These are phyloP conservation scores for Malacoraja senta DNA, from an alignment of 2,797 vertebrate species.

Conservation along the genomic window DNA sequence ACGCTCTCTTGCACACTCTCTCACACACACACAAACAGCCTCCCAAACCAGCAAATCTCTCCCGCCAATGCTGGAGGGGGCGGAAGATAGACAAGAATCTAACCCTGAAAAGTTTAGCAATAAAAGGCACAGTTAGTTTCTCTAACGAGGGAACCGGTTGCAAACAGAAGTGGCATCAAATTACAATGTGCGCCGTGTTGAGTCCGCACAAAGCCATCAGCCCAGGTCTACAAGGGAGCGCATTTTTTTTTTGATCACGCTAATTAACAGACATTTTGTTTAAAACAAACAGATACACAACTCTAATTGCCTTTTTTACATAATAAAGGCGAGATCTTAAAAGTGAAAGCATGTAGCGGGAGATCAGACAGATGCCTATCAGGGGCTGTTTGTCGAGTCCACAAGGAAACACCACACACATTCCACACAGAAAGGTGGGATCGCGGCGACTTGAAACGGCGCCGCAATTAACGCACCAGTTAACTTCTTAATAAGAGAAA, in stretches of 20 bases:
- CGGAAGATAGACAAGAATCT: not conserved
- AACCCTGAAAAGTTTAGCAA: constrained; percentile 11
- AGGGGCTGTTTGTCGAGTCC: constrained; percentile 51
- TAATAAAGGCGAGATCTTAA: constrained; percentile 98
- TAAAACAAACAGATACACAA: constrained; percentile 98
- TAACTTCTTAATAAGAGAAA: constrained; percentile 20
- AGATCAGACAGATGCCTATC: constrained; percentile 78
- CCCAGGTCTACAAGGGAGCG: constrained; percentile 78
- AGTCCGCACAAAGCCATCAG: constrained; percentile 86
- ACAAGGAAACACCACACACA: constrained; percentile 24
- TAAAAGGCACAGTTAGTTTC: constrained; percentile 20
- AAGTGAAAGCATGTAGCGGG: constrained; percentile 79
- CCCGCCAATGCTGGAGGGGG: not conserved
- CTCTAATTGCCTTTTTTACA: constrained; percentile 99
- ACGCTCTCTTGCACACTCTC: too few species aligned
- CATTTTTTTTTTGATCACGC: constrained; percentile 79
- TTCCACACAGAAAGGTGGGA: not conserved
- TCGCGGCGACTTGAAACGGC: not conserved
- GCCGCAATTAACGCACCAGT: constrained; percentile 18
- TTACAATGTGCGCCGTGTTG: constrained; percentile 68
- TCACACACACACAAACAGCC: not conserved
- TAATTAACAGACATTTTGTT: constrained; percentile 99
- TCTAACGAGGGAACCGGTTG: constrained; percentile 18
- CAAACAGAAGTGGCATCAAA: constrained; percentile 68
- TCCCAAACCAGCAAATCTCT: not conserved